Evolutionary conservation across 2,113 vertebrate species (phyloP).

Genomic region (Perccottus glenii): DNA sequence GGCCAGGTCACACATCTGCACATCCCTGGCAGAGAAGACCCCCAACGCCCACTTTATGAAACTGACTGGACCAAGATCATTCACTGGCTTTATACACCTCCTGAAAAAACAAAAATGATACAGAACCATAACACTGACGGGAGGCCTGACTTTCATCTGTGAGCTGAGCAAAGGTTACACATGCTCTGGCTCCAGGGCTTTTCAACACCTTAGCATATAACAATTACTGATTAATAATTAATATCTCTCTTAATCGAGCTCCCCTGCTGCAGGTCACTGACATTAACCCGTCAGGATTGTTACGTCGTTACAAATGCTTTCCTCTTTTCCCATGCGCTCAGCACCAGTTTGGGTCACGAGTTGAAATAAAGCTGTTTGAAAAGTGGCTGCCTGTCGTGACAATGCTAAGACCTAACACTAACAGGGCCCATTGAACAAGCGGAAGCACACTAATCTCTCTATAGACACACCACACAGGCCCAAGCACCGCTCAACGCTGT

Average conservation of each 20-base stretch:
- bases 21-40: conserved; percentile 64
- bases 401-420: conserved; percentile 68
- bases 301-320: conserved; percentile 14
- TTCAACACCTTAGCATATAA: conserved; percentile 33
- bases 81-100: conserved; percentile 53
- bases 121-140: conserved; percentile 58
- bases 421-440: conserved; percentile 54
- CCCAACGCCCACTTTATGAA: conserved; percentile 32
- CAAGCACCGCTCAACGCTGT: conserved; percentile 25
- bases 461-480: conserved; percentile 52
- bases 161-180: conserved; percentile 50
- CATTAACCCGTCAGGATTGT: conserved; percentile 5
- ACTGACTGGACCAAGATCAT: conserved; percentile 55
- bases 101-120: conserved; percentile 68
- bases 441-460: conserved; percentile 73
- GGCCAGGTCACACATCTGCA: conserved; percentile 72
- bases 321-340: conserved; percentile 20
- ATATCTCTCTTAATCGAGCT: conserved; percentile 29
- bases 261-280: neutral
- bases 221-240: conserved; percentile 38
- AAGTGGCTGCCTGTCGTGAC: conserved; percentile 56
- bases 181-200: conserved; percentile 41
- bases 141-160: conserved; percentile 67
- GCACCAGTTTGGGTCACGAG: conserved; percentile 36
- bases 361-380: conserved; percentile 55